phyloP scores from a whole-genome alignment of 2,888 invertebrate species.

The Pterobdella sp. region DNA sequence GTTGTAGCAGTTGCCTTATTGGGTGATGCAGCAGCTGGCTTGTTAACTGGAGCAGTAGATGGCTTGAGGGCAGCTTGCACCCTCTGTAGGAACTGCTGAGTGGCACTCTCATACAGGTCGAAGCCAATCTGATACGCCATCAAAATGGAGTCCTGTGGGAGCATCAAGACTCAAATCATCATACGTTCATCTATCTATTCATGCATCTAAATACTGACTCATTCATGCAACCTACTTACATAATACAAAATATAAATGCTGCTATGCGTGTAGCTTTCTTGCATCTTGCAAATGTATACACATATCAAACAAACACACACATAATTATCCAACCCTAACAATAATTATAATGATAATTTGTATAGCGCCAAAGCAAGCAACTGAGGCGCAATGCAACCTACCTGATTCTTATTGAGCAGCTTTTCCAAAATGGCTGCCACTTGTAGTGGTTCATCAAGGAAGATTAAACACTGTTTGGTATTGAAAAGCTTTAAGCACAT shows the following conservation, averaged over 20 bases:
- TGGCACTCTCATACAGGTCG: slow-evolving; percentile 96
- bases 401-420: slow-evolving; percentile 56
- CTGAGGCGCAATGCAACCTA: slow-evolving; percentile 14
- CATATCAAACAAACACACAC: too few species aligned
- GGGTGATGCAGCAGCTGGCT: not conserved
- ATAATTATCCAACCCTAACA: too few species aligned
- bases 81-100: slow-evolving; percentile 82
- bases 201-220: too few species aligned
- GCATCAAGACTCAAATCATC: too few species aligned
- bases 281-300: too few species aligned
- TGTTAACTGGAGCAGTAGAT: slow-evolving; percentile 38
- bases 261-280: too few species aligned
- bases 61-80: slow-evolving; percentile 47
- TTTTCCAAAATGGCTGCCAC: slow-evolving; percentile 87
- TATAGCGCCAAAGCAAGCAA: too few species aligned
- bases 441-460: slow-evolving; percentile 82
- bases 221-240: too few species aligned
- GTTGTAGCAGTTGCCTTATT: not conserved
- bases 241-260: too few species aligned
- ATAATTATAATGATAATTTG: too few species aligned
- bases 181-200: too few species aligned
- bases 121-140: slow-evolving; percentile 99
- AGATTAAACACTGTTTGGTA: slow-evolving; percentile 75
- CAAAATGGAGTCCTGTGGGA: slow-evolving; percentile 65
- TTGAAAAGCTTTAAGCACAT: not conserved